Evolutionary conservation across 2,113 vertebrate species (phyloP), one percentile per base, ranked within the genome.

Genomic region (Scopus umbretta): DNA sequence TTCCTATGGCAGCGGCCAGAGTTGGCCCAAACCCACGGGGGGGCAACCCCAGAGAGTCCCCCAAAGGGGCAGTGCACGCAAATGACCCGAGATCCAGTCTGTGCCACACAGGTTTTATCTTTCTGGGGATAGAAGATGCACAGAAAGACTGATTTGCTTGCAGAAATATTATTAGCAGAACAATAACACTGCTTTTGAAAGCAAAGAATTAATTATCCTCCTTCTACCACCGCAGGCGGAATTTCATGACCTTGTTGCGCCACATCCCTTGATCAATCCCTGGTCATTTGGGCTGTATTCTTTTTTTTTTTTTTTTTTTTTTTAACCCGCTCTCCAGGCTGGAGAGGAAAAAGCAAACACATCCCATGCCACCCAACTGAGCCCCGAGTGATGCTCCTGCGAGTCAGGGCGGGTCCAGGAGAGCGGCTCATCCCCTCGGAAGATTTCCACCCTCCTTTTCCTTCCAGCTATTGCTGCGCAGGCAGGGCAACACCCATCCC

Each of bases 401-500:
- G 1, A 50, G 34, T 3, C 5, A 4, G 52, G 79, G 30, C 84
- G 68, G 19, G 30, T 36, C 67, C 1, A 4, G 52, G 29, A 72
- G 49, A 85, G 26, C 20, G 0, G 6, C 83, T 58, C 36, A 5
- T 50, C 67, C 45, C 61, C 53, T 72, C 2, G 2, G 38, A 92
- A 30, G 70, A 82, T 82, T 71, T 58, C 72, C 73, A 86, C 88
- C 91, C 86, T 89, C 80, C 86, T 58, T 93, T 97, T 94, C 96
- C 95, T 96, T 95, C 96, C 95, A 79, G 66, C 26, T 38, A 92
- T 88, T 81, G 89, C 93, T 43, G n/a, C 92, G 80, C 49, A 56
- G 55, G 20, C 43, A 42, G 62, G 88, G 23, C 50, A 88, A 70
- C 83, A 50, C 93, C 92, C 94, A 20, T 5, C 49, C 19, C 80